Evolutionary conservation across 2,797 vertebrate species (phyloP).

Genomic region (Iguana delicatissima): DNA sequence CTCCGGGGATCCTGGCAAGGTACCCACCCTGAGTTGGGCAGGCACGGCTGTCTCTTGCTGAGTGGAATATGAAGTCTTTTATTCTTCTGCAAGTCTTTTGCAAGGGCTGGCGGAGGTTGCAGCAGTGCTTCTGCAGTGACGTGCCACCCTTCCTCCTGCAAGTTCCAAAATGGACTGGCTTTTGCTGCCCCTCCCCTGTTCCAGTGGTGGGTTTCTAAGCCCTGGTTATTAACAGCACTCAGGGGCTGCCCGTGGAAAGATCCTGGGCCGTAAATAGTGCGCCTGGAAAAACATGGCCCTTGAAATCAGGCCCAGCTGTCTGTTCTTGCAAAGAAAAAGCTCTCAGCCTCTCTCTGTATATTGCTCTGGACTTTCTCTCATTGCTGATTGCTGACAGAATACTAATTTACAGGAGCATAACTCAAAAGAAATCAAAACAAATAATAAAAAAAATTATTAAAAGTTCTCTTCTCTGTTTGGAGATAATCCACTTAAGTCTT

Average conservation of each 20-base stretch:
- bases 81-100: neutral
- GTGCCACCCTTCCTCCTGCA: neutral
- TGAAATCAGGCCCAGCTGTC: neutral
- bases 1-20: no score
- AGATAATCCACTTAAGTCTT: neutral
- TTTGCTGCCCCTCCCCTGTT: neutral
- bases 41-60: no score
- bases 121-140: neutral
- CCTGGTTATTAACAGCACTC: neutral
- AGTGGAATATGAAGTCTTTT: neutral
- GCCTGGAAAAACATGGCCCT: neutral
- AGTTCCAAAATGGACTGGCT: neutral
- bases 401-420: neutral
- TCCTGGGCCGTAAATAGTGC: conserved; percentile 6
- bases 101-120: neutral
- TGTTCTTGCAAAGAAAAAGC: neutral
- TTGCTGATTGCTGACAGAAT: neutral
- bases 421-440: neutral
- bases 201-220: neutral
- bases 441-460: neutral
- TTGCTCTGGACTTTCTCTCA: neutral
- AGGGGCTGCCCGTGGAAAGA: conserved; percentile 5
- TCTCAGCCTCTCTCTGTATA: neutral
- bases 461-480: neutral
- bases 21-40: neutral